Conservation (phyloP, 2,888 invertebrate genomes). For the Himalopsyche anomala region DNA sequence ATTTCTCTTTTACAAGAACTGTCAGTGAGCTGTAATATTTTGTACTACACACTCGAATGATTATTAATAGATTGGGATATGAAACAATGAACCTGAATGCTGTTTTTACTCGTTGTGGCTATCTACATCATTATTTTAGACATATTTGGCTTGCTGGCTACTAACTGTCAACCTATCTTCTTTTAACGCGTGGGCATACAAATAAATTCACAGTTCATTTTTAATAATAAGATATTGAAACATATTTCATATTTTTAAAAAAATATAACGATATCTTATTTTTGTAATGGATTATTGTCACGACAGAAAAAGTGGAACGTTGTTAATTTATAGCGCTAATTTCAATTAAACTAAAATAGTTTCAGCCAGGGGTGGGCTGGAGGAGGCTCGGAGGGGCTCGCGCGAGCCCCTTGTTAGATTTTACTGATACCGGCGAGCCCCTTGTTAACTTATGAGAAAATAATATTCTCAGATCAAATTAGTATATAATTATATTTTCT, state of each 20-base stretch:
- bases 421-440: too few species aligned
- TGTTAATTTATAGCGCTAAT: too few species aligned
- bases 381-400: too few species aligned
- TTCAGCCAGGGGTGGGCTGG: too few species aligned
- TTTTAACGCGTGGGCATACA: background rate
- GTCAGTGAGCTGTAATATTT: background rate
- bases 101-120: background rate
- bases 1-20: background rate
- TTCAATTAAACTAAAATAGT: too few species aligned
- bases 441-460: too few species aligned
- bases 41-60: conserved; percentile 13
- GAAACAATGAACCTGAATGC: conserved; percentile 13
- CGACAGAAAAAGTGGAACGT: background rate
- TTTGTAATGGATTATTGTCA: background rate
- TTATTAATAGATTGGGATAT: background rate
- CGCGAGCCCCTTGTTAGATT: too few species aligned
- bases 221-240: background rate
- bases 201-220: background rate
- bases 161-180: conserved; percentile 15
- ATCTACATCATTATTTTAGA: conserved; percentile 13
- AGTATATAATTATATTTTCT: too few species aligned
- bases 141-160: background rate
- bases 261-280: background rate
- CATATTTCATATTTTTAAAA: background rate
- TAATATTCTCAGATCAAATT: too few species aligned